Conservation (phyloP, 2,797 vertebrate genomes). For the Pseudopleuronectes americanus region DNA sequence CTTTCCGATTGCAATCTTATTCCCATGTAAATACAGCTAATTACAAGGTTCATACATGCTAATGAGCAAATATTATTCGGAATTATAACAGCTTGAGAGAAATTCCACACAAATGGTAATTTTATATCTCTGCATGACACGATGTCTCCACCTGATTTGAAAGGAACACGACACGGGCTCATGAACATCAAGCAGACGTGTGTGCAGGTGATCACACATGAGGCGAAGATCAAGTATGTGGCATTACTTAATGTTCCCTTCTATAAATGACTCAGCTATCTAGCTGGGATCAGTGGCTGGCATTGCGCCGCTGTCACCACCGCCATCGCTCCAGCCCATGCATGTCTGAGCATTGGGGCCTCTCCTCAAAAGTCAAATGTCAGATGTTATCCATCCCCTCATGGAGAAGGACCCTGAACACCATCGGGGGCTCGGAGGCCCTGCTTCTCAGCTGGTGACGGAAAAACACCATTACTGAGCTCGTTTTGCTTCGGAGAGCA, state of each 20-base stretch:
- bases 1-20: slow-evolving; percentile 12
- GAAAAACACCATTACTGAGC: slow-evolving; percentile 71
- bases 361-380: slow-evolving; percentile 84
- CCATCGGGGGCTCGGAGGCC: slow-evolving; percentile 56
- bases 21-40: slow-evolving; percentile 38
- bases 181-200: slow-evolving; percentile 25
- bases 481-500: slow-evolving; percentile 15
- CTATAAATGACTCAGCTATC: slow-evolving; percentile 81
- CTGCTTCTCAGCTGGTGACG: slow-evolving; percentile 43
- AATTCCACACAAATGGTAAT: not conserved
- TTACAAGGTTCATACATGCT: slow-evolving; percentile 34
- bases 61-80: slow-evolving; percentile 37
- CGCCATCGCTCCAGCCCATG: slow-evolving; percentile 51
- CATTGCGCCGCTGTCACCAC: slow-evolving; percentile 66
- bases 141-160: not conserved
- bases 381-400: slow-evolving; percentile 78
- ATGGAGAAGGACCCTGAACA: slow-evolving; percentile 57
- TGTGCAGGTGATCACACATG: slow-evolving; percentile 62
- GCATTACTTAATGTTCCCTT: slow-evolving; percentile 76
- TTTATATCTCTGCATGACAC: slow-evolving; percentile 2
- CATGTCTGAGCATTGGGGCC: slow-evolving; percentile 66
- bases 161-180: not conserved
- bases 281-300: slow-evolving; percentile 76
- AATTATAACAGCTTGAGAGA: slow-evolving; percentile 21
- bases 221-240: slow-evolving; percentile 62